Evolutionary conservation across 2,888 invertebrate species (phyloP).

Genomic region (Lutraria lutraria): DNA sequence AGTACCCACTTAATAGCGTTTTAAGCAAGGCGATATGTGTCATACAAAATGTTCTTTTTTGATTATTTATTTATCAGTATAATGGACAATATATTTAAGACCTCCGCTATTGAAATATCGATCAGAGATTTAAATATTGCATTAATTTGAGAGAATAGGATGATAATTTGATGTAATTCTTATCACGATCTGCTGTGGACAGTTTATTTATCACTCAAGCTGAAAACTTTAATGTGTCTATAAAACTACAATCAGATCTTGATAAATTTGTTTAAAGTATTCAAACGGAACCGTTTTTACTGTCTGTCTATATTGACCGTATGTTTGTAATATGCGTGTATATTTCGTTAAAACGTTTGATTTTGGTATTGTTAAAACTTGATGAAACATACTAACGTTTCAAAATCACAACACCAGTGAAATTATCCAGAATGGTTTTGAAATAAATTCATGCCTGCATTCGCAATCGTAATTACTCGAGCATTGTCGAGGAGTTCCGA

Average conservation of each 20-base stretch:
- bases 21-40: conserved; percentile 12
- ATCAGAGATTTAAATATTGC: not conserved
- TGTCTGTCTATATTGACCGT: not conserved
- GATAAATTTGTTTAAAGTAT: not conserved
- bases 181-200: not conserved
- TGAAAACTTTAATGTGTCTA: not conserved
- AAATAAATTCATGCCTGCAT: no score
- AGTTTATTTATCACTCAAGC: not conserved
- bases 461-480: no score
- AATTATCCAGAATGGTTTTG: no score
- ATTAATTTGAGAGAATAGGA: not conserved
- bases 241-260: not conserved
- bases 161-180: no score
- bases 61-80: conserved; percentile 17
- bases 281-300: not conserved
- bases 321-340: not conserved
- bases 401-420: no score
- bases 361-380: not conserved
- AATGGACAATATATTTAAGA: not conserved
- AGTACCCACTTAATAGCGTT: conserved; percentile 25
- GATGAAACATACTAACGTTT: no score
- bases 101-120: not conserved
- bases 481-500: no score
- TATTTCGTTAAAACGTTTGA: not conserved
- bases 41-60: not conserved